Evolutionary conservation across 1,140 invertebrate species (phyloP).

Genomic region (Trichogramma pretiosum): DNA sequence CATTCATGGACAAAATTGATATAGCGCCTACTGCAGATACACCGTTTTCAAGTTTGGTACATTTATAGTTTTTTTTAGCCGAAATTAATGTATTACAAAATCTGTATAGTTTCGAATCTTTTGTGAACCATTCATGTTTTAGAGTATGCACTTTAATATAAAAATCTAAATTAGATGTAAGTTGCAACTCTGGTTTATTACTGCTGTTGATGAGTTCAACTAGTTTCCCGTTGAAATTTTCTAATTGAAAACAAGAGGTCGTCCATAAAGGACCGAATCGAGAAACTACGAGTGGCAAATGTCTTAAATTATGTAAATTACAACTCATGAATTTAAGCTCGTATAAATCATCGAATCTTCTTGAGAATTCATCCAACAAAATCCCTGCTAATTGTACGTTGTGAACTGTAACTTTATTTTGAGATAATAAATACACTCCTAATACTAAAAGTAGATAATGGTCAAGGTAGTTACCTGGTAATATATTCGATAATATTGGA

Average conservation of each 20-base stretch:
- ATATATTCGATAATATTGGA: slow-evolving; percentile 7
- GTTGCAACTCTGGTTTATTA: slow-evolving; percentile 1
- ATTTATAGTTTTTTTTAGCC: not conserved
- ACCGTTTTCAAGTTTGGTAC: too few relatives aligned
- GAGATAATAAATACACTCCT: slow-evolving; percentile 12
- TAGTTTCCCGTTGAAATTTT: slow-evolving; percentile 20
- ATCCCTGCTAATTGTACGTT: slow-evolving; percentile 1
- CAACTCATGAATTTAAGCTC: slow-evolving; percentile 10
- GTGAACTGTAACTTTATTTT: slow-evolving; percentile 12
- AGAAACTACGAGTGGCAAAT: slow-evolving; percentile 14
- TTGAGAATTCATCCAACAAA: slow-evolving; percentile 12
- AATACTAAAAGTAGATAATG: slow-evolving; percentile 16
- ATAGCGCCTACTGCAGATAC: too few relatives aligned
- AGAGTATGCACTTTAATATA: slow-evolving; percentile 14
- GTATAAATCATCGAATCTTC: slow-evolving; percentile 16
- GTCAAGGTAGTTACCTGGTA: slow-evolving; percentile 13
- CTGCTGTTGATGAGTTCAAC: slow-evolving; percentile 4
- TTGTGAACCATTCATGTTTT: slow-evolving; percentile 13
- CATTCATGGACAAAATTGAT: too few relatives aligned
- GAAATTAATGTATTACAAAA: not conserved
- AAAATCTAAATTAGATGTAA: not conserved
- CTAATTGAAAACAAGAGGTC: slow-evolving; percentile 21
- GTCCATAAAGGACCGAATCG: slow-evolving; percentile 17
- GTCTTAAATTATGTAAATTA: slow-evolving; percentile 18
- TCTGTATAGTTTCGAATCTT: not conserved